Evolutionary conservation across 2,797 vertebrate species (phyloP).

Genomic region (Neostethus bicornis): DNA sequence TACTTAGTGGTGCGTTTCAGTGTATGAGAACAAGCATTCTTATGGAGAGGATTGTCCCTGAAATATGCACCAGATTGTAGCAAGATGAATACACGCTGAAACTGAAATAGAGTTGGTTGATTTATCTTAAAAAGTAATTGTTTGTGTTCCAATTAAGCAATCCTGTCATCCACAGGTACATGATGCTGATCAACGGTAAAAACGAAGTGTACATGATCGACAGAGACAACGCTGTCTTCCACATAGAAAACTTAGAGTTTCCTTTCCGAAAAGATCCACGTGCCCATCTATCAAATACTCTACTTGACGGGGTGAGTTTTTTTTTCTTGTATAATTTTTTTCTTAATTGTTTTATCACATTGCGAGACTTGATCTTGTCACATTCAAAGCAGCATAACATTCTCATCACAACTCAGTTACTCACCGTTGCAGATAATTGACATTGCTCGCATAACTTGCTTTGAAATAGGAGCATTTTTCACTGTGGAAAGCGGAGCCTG

Average conservation of each 20-base stretch:
- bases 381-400: slow-evolving; percentile 1
- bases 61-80: no score
- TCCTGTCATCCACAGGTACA: slow-evolving; percentile 84
- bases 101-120: background rate
- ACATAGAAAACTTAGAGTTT: slow-evolving; percentile 93
- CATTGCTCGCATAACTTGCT: slow-evolving; percentile 23
- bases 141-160: background rate
- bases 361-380: slow-evolving; percentile 6
- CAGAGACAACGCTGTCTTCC: slow-evolving; percentile 94
- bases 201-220: slow-evolving; percentile 97
- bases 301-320: slow-evolving; percentile 93
- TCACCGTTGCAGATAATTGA: slow-evolving; percentile 51
- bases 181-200: slow-evolving; percentile 97
- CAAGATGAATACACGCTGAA: no score
- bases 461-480: slow-evolving; percentile 20
- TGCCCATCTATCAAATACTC: slow-evolving; percentile 89
- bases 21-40: no score
- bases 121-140: background rate
- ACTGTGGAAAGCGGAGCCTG: slow-evolving; percentile 8
- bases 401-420: slow-evolving; percentile 11
- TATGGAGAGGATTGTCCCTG: no score
- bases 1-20: no score
- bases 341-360: slow-evolving; percentile 8
- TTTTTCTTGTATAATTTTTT: background rate
- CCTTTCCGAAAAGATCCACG: slow-evolving; percentile 94